Evolutionary conservation across 1,140 invertebrate genomes (phyloP), one percentile per base, ranked within the genome.

Genomic region (Batillaria attramentaria): DNA sequence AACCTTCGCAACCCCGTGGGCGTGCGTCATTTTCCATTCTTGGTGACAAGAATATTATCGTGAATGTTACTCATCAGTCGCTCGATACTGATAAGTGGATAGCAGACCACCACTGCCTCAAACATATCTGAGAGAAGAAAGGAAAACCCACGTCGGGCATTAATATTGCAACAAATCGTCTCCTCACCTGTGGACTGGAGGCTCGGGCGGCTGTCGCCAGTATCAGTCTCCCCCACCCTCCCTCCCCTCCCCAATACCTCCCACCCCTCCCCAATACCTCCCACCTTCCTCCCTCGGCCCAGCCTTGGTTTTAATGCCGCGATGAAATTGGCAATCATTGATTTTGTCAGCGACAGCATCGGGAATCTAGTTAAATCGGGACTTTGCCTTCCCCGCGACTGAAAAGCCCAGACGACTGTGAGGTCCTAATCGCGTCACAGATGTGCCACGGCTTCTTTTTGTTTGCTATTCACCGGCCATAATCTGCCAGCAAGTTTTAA

Each of bases 371-470:
- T 31, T 62, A 62, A 62, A 62, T 62, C 57, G n/a, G 57, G n/a
- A 62, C 57, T 28, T 62, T 62, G 57, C 33, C 24, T 62, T 28
- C n/a, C 57, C 33, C 10, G n/a, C n/a, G 50, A n/a, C 50, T 54
- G 50, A 54, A 54, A 54, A n/a, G 50, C 18, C 18, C 24, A 24
- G 24, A 62, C 57, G 24, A 10, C 8, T 24, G 13, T 8, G n/a
- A 16, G 57, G 57, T 13, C 57, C 8, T 62, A 62, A 62, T 62
- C 57, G 8, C 57, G 24, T 62, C 57, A 62, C 57, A 62, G n/a
- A 62, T 62, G 57, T 62, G 57, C 57, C 33, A n/a, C n/a, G n/a
- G 33, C n/a, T 62, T 62, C 57, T 62, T 62, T 62, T 62, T 24
- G n/a, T 62, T 62, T n/a, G n/a, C n/a, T n/a, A n/a, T n/a, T n/a